Evolutionary conservation across 2,888 invertebrate genomes (phyloP).

Genomic region (Lysandra bellargus): DNA sequence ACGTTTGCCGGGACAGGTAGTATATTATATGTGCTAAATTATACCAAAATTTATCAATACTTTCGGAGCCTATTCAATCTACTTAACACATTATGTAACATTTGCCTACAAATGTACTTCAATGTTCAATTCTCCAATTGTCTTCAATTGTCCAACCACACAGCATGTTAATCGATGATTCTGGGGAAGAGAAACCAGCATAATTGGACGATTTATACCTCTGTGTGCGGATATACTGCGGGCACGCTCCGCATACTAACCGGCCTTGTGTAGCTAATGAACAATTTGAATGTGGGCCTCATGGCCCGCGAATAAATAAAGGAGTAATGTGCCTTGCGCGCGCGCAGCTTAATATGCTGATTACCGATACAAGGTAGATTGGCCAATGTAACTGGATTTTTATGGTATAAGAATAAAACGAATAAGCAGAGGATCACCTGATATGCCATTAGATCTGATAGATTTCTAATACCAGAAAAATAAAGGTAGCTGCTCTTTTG

Average conservation of each 20-base stretch:
- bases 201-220: constrained; percentile 36
- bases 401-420: neutral
- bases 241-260: constrained; percentile 69
- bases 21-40: too few relatives aligned
- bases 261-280: constrained; percentile 66
- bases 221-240: constrained; percentile 60
- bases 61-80: neutral
- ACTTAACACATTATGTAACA: neutral
- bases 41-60: too few relatives aligned
- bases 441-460: too few relatives aligned
- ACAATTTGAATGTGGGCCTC: constrained; percentile 77
- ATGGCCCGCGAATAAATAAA: constrained; percentile 71
- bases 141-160: neutral
- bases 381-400: neutral
- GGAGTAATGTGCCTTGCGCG: constrained; percentile 66
- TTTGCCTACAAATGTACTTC: neutral
- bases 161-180: constrained; percentile 4
- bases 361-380: constrained; percentile 38
- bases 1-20: too few relatives aligned
- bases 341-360: constrained; percentile 67
- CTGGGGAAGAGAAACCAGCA: constrained; percentile 7
- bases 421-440: too few relatives aligned
- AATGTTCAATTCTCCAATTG: neutral
- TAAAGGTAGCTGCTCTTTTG: too few relatives aligned
- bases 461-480: too few relatives aligned